A percentile compares a stretch with the other conserved stretches of the same genome.
Conservation (phyloP, 1,140 invertebrate genomes). For the Aphis craccivora region DNA sequence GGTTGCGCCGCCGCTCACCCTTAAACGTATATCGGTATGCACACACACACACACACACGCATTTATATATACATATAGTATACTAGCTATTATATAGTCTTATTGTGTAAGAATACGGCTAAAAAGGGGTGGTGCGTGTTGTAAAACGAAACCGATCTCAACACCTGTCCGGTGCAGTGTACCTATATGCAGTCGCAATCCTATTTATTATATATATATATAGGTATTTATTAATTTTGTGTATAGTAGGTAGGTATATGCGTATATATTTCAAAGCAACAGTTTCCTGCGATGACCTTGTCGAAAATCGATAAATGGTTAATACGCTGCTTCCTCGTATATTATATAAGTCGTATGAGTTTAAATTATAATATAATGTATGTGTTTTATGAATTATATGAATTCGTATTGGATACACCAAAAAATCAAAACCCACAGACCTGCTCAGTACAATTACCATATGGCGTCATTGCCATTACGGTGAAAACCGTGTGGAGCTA, state of each 20-base stretch:
- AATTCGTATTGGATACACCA: neutral
- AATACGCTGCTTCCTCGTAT: neutral
- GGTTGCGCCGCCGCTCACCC: neutral
- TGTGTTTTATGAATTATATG: neutral
- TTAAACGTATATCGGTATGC: neutral
- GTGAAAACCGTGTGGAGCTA: neutral
- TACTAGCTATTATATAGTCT: neutral
- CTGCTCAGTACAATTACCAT: neutral
- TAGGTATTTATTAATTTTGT: neutral
- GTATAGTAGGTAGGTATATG: neutral
- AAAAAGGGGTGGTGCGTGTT: constrained; percentile 32
- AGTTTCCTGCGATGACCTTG: constrained; percentile 7
- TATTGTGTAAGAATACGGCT: neutral
- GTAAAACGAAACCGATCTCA: constrained; percentile 54
- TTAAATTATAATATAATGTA: neutral
- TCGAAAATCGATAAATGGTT: constrained; percentile 37
- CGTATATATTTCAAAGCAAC: neutral
- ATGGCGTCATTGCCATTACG: neutral
- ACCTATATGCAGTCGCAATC: neutral
- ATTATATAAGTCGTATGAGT: neutral
- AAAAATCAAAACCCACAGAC: neutral
- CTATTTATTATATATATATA: neutral
- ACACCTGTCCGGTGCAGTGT: constrained; percentile 26
- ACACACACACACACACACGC: no score
- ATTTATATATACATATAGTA: neutral